These are phyloP conservation scores for Gymnocephalus cernua DNA, from an alignment of 2,113 vertebrate species.

Conservation along the genomic window DNA sequence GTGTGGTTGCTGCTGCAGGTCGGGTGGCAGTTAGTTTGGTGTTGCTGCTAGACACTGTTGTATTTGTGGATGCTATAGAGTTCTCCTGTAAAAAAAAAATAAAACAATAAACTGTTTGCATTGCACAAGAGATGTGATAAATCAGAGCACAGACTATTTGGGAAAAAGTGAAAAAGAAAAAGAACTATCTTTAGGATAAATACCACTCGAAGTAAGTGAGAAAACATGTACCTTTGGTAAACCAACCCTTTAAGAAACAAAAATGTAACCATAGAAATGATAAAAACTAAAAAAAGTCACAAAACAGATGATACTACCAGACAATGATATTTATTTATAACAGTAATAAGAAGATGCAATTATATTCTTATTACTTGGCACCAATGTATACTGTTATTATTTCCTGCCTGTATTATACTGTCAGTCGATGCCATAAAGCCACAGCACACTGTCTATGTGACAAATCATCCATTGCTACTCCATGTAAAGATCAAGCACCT, in stretches of 20 bases:
- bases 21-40: accelerated
- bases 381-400: background rate
- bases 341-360: background rate
- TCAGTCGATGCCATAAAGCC: constrained; percentile 3
- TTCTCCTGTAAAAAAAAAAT: constrained; percentile 17
- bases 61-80: accelerated
- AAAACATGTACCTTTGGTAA: background rate
- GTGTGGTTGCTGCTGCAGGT: accelerated
- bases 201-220: background rate
- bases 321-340: background rate
- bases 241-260: background rate
- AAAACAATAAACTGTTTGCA: background rate
- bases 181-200: no score
- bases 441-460: background rate
- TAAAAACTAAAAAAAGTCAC: background rate
- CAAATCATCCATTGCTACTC: background rate
- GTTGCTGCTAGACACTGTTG: accelerated
- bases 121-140: background rate
- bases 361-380: no score
- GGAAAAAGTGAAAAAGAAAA: no score
- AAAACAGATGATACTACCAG: background rate
- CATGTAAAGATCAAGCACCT: constrained; percentile 46
- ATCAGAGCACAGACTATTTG: background rate
- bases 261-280: background rate
- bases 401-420: background rate